A percentile compares a stretch with the other conserved stretches of the same genome.
These are phyloP conservation scores for Hirtodrosophila histrioides DNA, from an alignment of 2,888 invertebrate species.

Conservation along the genomic window DNA sequence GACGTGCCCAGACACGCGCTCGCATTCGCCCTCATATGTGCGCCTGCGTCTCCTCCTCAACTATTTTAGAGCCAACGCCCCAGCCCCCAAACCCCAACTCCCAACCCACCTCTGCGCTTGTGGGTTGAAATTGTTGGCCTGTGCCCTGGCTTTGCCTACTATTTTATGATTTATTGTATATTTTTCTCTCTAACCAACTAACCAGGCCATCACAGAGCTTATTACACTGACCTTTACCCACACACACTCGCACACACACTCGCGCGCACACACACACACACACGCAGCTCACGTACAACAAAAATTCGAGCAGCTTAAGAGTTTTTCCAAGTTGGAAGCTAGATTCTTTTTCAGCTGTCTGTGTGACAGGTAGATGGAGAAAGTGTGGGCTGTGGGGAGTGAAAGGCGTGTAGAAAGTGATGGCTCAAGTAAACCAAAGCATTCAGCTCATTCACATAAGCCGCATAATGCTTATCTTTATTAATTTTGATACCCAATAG, in stretches of 20 bases:
- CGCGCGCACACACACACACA: background rate
- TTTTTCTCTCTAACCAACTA: constrained; percentile 58
- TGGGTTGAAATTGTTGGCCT: constrained; percentile 25
- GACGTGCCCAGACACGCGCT: constrained; percentile 66
- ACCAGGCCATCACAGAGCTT: constrained; percentile 50
- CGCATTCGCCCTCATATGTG: constrained; percentile 30
- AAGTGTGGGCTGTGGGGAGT: background rate
- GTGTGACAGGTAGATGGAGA: background rate
- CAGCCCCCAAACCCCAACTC: background rate
- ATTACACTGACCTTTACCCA: constrained; percentile 68
- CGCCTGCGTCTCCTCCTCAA: constrained; percentile 5
- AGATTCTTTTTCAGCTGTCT: constrained; percentile 5
- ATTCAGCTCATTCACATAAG: constrained; percentile 50
- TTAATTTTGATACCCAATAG: constrained; percentile 24
- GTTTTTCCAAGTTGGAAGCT: constrained; percentile 18
- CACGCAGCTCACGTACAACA: constrained; percentile 10
- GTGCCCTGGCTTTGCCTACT: constrained; percentile 66
- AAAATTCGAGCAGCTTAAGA: constrained; percentile 21
- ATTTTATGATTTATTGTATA: constrained; percentile 77
- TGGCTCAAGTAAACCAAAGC: constrained; percentile 29
- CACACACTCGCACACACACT: constrained; percentile 14
- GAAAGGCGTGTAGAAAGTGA: background rate
- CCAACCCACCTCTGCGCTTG: background rate
- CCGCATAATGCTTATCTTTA: constrained; percentile 41
- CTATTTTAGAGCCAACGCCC: background rate